Base-by-base conservation (phyloP, 2,888 invertebrate species). In the Tetanocera ferruginea region DNA sequence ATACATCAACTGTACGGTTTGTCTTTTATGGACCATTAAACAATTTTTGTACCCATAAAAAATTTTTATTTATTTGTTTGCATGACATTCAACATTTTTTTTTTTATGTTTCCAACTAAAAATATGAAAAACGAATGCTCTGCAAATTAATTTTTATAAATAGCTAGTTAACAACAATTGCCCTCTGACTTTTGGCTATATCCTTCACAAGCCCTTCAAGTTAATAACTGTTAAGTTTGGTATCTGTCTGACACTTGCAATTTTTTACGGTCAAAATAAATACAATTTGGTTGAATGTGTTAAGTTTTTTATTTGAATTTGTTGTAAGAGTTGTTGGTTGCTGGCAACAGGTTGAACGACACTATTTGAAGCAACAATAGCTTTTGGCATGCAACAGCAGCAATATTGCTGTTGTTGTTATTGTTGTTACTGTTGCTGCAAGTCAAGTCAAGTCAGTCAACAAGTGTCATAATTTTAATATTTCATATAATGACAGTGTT, bases 401-500 rank as follows among this genome's bases (percentile, higher is more conserved):
- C 73, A 28, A 49, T 17, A 37, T 23, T 34, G 37, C 23, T 37
- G 19, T 66, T 66, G 67, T 43, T 67, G 49, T 9, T 34, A 3
- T 66, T 34, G 23, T 67, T 37, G 55, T 25, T 55, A 17, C 14
- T 43, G 25, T 17, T 31, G 64, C 17, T n/a, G 37, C 28, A 51
- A 64, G 31, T 34, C 25, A 51, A 72, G 8, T 52, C 52, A 51
- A 51, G 11, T 28, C 19, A 73, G 64, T 51, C 74, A 64, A 64
- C 74, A 62, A 71, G 70, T 76, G 76, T 62, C 71, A 76, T 49
- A 71, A 60, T 62, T 60, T 71, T 34, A 31, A 70, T 71, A 71
- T 62, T 62, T 62, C 51, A 76, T 62, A 51, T 60, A 83, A 83
- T 85, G 85, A 82, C 85, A 81, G 83, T 83, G 86, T 83, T 85